Evolutionary conservation across 2,113 vertebrate genomes (phyloP).

Genomic region (Andinoacara biseriatus): DNA sequence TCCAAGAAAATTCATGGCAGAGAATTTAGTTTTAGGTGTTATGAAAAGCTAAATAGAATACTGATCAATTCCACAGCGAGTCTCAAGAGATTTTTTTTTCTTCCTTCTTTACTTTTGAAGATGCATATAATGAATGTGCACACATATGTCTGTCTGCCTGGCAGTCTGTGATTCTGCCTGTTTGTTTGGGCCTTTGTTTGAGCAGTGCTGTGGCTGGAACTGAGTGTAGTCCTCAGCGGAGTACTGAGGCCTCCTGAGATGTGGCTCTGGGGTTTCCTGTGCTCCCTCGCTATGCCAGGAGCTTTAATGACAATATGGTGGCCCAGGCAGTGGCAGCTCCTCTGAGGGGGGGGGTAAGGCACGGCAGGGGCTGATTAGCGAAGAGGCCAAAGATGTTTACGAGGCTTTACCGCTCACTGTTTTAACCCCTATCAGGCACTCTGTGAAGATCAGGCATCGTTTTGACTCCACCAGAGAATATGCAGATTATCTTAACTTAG

Average conservation of each 20-base stretch:
- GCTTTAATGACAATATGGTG: slow-evolving; percentile 84
- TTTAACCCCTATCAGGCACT: slow-evolving; percentile 56
- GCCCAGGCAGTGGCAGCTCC: slow-evolving; percentile 66
- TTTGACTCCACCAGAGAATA: slow-evolving; percentile 28
- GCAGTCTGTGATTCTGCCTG: slow-evolving; percentile 37
- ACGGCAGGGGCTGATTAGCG: slow-evolving; percentile 63
- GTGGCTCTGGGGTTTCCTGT: slow-evolving; percentile 66
- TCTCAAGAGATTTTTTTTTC: slow-evolving; percentile 38
- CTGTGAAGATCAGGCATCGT: slow-evolving; percentile 61
- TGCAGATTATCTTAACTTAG: slow-evolving; percentile 29
- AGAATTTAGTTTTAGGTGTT: slow-evolving; percentile 56
- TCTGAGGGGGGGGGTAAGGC: slow-evolving; percentile 41
- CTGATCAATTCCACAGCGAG: slow-evolving; percentile 48
- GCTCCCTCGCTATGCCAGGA: slow-evolving; percentile 67
- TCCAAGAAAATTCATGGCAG: slow-evolving; percentile 39
- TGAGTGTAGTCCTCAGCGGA: slow-evolving; percentile 61
- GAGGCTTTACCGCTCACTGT: slow-evolving; percentile 56
- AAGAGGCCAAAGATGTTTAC: slow-evolving; percentile 74
- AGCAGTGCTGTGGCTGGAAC: slow-evolving; percentile 58
- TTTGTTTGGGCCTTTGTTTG: slow-evolving; percentile 68
- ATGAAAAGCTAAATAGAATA: slow-evolving; percentile 52
- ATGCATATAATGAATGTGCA: slow-evolving; percentile 47
- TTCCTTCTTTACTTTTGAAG: slow-evolving; percentile 40
- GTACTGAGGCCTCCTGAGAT: slow-evolving; percentile 68
- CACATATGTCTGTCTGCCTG: slow-evolving; percentile 56